A percentile compares a stretch with the other conserved stretches of the same genome.
Evolutionary conservation across 2,888 invertebrate species (phyloP).

Genomic region (Charanyca ferruginea): DNA sequence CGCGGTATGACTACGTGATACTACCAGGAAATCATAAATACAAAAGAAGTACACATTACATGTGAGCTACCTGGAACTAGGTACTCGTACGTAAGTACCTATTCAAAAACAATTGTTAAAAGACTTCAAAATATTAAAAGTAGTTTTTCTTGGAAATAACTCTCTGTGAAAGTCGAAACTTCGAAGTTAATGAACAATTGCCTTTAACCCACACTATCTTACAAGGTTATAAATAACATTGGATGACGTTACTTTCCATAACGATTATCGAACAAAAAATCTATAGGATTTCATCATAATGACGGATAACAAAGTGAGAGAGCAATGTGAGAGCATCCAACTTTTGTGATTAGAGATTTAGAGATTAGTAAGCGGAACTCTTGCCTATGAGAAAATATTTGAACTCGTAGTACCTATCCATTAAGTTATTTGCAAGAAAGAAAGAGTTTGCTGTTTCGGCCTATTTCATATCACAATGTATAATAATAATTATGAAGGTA

Average conservation of each 20-base stretch:
- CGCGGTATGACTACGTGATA: conserved; percentile 1
- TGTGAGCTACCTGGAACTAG: not conserved
- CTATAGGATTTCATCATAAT: conserved; percentile 26
- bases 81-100: too few species aligned
- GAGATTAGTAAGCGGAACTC: not conserved
- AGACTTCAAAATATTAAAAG: conserved; percentile 25
- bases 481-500: not conserved
- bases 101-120: conserved; percentile 32
- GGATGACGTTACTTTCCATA: conserved; percentile 29
- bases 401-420: too few species aligned
- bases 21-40: conserved; percentile 43
- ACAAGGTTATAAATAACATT: conserved; percentile 27
- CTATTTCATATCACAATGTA: not conserved
- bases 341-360: conserved; percentile 1
- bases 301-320: conserved; percentile 15
- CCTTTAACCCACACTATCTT: conserved; percentile 26
- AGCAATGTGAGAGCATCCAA: not conserved
- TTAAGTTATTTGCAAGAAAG: not conserved
- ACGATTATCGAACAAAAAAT: conserved; percentile 39
- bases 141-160: conserved; percentile 39
- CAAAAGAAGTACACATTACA: conserved; percentile 13
- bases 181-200: conserved; percentile 34
- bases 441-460: not conserved
- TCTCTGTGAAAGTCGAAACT: conserved; percentile 26
- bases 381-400: not conserved